phyloP scores from a whole-genome alignment of 2,888 invertebrate genomes.

The Escarpia spicata region DNA sequence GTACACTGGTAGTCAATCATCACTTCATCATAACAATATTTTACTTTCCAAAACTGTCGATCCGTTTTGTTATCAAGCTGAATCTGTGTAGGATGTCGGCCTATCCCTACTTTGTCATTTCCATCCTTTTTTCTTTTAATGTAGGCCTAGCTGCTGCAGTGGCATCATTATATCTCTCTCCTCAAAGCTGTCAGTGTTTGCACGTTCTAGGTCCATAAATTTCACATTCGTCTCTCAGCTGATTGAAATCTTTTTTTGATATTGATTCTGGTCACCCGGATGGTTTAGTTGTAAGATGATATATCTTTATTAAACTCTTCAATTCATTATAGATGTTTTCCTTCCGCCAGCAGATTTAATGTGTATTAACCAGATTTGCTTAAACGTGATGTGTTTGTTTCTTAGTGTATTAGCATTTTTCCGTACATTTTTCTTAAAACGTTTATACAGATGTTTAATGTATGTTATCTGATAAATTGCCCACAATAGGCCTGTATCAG shows the following conservation, averaged over 20 bases:
- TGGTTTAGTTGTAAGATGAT: not conserved
- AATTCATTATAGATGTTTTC: not conserved
- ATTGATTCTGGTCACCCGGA: not conserved
- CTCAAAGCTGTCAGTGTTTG: not conserved
- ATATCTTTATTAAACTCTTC: not conserved
- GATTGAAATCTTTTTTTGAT: not conserved
- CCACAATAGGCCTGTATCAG: too few species aligned
- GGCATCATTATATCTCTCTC: not conserved
- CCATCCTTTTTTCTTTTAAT: not conserved
- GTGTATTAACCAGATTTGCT: not conserved
- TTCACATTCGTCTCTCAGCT: not conserved
- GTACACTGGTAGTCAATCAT: not conserved
- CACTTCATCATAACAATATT: not conserved
- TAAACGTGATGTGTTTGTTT: not conserved
- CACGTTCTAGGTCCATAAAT: not conserved
- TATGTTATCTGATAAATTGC: too few species aligned
- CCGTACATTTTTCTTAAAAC: too few species aligned
- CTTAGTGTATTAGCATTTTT: too few species aligned
- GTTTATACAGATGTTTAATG: too few species aligned
- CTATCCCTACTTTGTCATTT: not conserved
- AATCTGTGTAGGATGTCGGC: not conserved
- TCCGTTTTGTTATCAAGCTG: not conserved
- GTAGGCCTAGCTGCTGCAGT: not conserved
- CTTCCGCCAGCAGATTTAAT: not conserved
- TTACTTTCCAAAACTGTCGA: not conserved